Evolutionary conservation across 2,888 invertebrate genomes (phyloP), one percentile per base, ranked within the genome.

Genomic region (Fragum fragum): DNA sequence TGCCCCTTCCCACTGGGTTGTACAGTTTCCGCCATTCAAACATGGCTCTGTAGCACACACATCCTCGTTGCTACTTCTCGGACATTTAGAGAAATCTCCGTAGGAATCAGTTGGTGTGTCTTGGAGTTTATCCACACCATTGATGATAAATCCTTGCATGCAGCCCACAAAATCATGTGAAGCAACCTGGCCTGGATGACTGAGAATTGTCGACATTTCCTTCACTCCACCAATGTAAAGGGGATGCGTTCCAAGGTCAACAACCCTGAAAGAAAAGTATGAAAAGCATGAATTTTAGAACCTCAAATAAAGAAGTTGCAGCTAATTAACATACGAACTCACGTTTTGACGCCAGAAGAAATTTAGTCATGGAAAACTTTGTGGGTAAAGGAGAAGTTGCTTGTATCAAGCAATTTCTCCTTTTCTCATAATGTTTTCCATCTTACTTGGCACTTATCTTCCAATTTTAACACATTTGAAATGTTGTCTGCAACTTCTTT

Each of bases 141-240:
- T 98, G 73, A 99, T 96, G 0, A 97, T 96, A 1, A 98, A 97
- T 88, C 98, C 98, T 92, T 98, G 98, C 87, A 99, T 96, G 93
- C 99, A 99, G 6, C 99, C 99, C 21, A 98, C 97, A 81, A 99
- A 96, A 93, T 99, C 98, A 93, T 98, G 98, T 0, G 98, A 97
- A 91, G 97, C 97, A 53, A 99, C 96, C 95, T 98, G 98, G 0
- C 98, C 98, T 0, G 97, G 97, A 61, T 98, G 96, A 93, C 98
- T 98, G 32, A 98, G 95, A 0, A 98, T 96, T 18, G 98, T 97
- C 94, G 98, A 97, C 0, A 98, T 97, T 87, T 96, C 96, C 63
- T 96, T 95, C 47, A 99, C 95, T 9, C 99, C 99, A 28, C 98
- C 98, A 86, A 99, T 96, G 63, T 97, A 96, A 78, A 99, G 95